Evolutionary conservation across 1,140 invertebrate species (phyloP), one percentile per base, ranked within the genome.

Genomic region (Eupeodes corollae): DNA sequence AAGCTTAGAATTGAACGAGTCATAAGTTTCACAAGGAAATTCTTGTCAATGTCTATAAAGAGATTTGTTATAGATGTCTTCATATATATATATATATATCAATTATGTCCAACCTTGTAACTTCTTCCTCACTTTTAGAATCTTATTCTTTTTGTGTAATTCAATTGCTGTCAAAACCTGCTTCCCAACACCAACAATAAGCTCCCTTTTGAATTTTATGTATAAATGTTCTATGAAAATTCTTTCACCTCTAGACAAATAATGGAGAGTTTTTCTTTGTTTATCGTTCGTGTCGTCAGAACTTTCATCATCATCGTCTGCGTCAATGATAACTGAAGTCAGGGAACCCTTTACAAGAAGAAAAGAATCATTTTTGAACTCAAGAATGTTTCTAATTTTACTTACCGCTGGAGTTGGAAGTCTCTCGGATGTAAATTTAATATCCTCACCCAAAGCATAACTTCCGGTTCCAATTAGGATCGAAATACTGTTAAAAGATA

Each of bases 161-260:
- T 63, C 51, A 15, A 67, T 61, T 33, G 61, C 63, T 1, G 56
- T 51, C 49, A 67, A 67, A 9, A 67, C 63, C 19, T 53, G 42
- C 26, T 58, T 60, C 14, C 59, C 63, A 15, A 67, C 38, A 9
- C 61, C 61, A 2, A 63, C 55, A 30, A 67, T 46, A 16, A 67
- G 11, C 5, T 61, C 61, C 6, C 61, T 56, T 43, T 67, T 67
- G 18, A 67, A 67, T 50, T 64, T 67, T 13, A 67, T 59, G 42
- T 61, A 38, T 42, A 61, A 57, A 41, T 67, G 61, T 34, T 67
- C 63, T 6, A 67, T 61, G 32, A 61, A 67, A 5, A 67, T 54
- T 15, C 64, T 46, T 35, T 62, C 55, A 34, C 55, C 55, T 21
- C 61, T 59, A 16, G 50, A 51, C 33, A 62, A 19, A 30, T 67